Conservation (phyloP, 2,888 invertebrate species). For the Phorcus lineatus region DNA sequence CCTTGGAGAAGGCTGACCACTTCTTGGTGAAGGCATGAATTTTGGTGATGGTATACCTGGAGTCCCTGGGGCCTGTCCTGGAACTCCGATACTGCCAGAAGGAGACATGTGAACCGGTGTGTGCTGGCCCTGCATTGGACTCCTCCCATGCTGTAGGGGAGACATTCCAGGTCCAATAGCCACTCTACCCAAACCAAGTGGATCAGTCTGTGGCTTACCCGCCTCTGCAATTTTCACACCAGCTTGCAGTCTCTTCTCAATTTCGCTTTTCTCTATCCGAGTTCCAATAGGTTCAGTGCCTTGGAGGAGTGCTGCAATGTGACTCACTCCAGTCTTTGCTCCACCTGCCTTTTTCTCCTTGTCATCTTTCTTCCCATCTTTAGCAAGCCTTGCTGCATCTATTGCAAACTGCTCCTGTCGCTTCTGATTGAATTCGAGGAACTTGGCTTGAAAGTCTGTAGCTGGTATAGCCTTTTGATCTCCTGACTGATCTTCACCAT, state of each 20-base stretch:
- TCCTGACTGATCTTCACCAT: constrained; percentile 79
- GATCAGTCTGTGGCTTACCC: not conserved
- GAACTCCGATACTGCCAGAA: constrained; percentile 9
- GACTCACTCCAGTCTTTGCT: constrained; percentile 47
- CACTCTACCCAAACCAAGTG: constrained; percentile 10
- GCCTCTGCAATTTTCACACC: not conserved
- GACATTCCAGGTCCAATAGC: constrained; percentile 18
- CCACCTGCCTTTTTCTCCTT: constrained; percentile 38
- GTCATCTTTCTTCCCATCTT: constrained; percentile 33
- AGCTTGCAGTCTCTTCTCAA: constrained; percentile 32
- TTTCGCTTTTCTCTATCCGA: constrained; percentile 38
- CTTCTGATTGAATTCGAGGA: constrained; percentile 73
- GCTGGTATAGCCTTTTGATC: constrained; percentile 30
- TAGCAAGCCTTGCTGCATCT: not conserved
- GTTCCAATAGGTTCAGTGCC: constrained; percentile 43
- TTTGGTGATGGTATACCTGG: constrained; percentile 63
- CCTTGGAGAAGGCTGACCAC: constrained; percentile 65
- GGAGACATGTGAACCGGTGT: constrained; percentile 26
- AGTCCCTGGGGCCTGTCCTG: constrained; percentile 37
- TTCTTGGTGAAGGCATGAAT: constrained; percentile 58
- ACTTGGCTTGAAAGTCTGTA: constrained; percentile 72
- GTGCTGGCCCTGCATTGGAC: constrained; percentile 3
- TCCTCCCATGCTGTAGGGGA: constrained; percentile 4
- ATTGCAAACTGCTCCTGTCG: constrained; percentile 41
- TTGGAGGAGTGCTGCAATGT: constrained; percentile 63